Conservation (phyloP, 92 coral and sea anemone species). For the Micromussa lordhowensis region DNA sequence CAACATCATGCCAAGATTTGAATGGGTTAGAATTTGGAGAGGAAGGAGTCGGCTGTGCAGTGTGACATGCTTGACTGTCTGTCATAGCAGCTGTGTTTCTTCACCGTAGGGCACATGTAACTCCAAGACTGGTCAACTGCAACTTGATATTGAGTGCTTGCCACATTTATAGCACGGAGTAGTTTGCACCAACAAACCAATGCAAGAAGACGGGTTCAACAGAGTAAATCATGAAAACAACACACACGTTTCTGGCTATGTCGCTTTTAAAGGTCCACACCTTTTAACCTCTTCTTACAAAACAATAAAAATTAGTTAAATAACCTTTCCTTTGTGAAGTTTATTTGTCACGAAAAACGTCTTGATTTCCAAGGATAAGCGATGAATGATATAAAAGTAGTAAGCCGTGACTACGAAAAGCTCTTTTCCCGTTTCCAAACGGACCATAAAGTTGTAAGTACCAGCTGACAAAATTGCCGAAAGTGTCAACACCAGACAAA, state of each 20-base stretch:
- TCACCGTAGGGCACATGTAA: conserved; percentile 10
- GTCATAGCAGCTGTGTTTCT: conserved; percentile 23
- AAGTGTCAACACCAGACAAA: conserved; percentile 38
- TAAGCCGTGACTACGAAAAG: background rate
- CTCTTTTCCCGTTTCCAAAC: background rate
- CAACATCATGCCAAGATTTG: conserved; percentile 33
- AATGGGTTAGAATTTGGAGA: conserved; percentile 33
- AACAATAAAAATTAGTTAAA: background rate
- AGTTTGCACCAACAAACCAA: background rate
- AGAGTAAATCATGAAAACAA: background rate
- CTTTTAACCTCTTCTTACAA: background rate
- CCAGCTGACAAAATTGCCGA: conserved; percentile 22
- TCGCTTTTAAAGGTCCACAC: background rate
- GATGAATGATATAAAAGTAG: background rate
- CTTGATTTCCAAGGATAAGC: background rate
- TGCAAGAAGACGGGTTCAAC: background rate
- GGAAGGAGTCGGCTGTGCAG: conserved; percentile 26
- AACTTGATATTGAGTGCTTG: background rate
- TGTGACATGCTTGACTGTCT: conserved; percentile 22
- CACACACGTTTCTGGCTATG: background rate
- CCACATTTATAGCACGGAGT: conserved; percentile 8
- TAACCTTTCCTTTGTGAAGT: background rate
- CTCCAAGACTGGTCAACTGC: background rate
- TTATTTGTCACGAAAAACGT: conserved; percentile 1
- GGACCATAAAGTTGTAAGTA: conserved; percentile 26